Evolutionary conservation across 2,888 invertebrate species (phyloP), one percentile per base, ranked within the genome.

Genomic region (Baronia brevicornis): DNA sequence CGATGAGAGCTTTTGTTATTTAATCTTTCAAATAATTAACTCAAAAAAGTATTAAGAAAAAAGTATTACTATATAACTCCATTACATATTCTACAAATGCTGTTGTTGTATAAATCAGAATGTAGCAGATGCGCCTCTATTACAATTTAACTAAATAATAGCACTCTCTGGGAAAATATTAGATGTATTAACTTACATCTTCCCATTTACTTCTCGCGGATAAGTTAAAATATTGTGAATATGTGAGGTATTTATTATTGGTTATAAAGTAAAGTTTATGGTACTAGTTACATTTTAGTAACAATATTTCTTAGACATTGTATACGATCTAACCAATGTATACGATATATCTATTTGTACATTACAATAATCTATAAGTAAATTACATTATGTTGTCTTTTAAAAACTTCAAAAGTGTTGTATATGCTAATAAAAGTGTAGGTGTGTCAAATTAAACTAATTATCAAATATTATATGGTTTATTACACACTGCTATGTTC

Each of bases 1-100:
- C 29, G 51, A 28, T 28, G 43, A 18, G 24, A 27, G 10, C 23
- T 10, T 26, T 38, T 33, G 20, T 15, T 31, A 26, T 18, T 4
- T 5, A n/a, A 25, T 23, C 11, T 21, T 11, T 27, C 24, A 20
- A 8, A 27, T 28, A 11, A 12, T n/a, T 15, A 7, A n/a, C 7
- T 20, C 3, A n/a, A 2, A n/a, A 2, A 13, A 4, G 2, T 4
- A 24, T 13, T 13, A 24, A 2, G 3, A 13, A 7, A 5, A 4
- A 5, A 3, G 5, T n/a, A 18, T 19, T 19, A 14, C 6, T 17
- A n/a, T n/a, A 3, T 12, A 3, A n/a, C 2, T n/a, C 6, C 5
- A n/a, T n/a, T n/a, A 18, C n/a, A n/a, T n/a, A n/a, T n/a, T n/a
- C n/a, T n/a, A n/a, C n/a, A n/a, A n/a, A n/a, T n/a, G 18, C 10